A percentile compares a stretch with the other conserved stretches of the same genome.
Evolutionary conservation across 1,140 invertebrate species (phyloP).

Genomic region (Odontomachus brunneus): DNA sequence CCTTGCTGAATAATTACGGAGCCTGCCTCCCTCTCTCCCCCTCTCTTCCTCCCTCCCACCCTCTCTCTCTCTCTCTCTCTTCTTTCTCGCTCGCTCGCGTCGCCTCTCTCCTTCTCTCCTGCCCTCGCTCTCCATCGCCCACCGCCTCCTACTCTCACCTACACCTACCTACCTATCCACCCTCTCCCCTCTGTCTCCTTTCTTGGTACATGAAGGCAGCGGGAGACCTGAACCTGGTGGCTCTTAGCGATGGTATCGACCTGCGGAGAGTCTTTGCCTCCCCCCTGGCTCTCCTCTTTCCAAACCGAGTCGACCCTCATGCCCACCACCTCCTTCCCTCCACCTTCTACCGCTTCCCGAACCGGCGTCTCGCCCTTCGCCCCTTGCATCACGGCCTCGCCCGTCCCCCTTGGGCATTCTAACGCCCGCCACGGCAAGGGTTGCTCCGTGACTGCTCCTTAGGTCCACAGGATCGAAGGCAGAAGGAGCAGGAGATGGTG

Average conservation of each 20-base stretch:
- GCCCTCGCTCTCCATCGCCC: conserved; percentile 33
- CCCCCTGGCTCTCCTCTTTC: conserved; percentile 73
- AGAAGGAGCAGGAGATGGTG: conserved; percentile 65
- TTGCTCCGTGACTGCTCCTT: conserved; percentile 75
- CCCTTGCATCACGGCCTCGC: conserved; percentile 63
- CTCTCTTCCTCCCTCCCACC: conserved; percentile 57
- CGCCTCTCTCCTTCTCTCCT: neutral
- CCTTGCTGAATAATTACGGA: conserved; percentile 85
- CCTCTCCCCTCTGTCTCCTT: conserved; percentile 36
- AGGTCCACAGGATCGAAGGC: conserved; percentile 71
- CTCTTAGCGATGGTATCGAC: conserved; percentile 76
- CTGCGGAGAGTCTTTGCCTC: conserved; percentile 76
- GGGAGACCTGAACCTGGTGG: conserved; percentile 75
- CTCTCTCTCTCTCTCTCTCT: conserved; percentile 9
- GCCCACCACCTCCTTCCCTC: conserved; percentile 68
- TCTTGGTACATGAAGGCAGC: conserved; percentile 69
- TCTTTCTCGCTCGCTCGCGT: conserved; percentile 27
- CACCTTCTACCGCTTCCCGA: conserved; percentile 59
- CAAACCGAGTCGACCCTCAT: conserved; percentile 73
- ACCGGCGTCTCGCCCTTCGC: conserved; percentile 65
- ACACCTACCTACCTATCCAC: conserved; percentile 42
- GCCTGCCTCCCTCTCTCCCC: conserved; percentile 63
- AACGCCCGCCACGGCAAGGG: conserved; percentile 73
- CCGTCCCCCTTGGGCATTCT: conserved; percentile 72
- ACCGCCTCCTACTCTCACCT: conserved; percentile 66